A percentile compares a stretch with the other conserved stretches of the same genome.
These are phyloP conservation scores for Myocastor coypus DNA, from an alignment of 2,113 vertebrate species.

Conservation along the genomic window DNA sequence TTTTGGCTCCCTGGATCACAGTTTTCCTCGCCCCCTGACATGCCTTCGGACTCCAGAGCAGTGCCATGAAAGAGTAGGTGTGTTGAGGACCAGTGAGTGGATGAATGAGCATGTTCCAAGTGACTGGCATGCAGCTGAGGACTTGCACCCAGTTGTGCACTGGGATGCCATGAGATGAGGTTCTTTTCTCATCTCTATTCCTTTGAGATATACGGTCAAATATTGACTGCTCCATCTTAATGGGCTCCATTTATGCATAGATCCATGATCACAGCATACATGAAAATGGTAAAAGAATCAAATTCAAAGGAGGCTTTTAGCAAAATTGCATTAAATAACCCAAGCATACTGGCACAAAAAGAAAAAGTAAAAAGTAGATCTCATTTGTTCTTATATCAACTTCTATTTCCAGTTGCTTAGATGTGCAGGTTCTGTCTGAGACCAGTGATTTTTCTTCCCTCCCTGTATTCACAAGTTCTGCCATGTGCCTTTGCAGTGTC, in stretches of 20 bases:
- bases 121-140: background rate
- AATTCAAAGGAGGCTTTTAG: background rate
- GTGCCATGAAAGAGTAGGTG: background rate
- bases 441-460: rapidly evolving
- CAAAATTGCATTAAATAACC: background rate
- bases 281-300: background rate
- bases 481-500: background rate
- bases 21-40: background rate
- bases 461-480: background rate
- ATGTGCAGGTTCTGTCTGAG: background rate
- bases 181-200: background rate
- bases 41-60: background rate
- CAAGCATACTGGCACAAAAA: background rate
- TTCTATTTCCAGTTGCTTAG: background rate
- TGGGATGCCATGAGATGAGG: rapidly evolving
- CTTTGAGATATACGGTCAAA: too few species aligned
- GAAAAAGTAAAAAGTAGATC: background rate
- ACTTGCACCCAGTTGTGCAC: too few species aligned
- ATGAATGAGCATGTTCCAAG: rapidly evolving
- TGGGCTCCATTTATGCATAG: rapidly evolving
- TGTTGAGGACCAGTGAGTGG: background rate
- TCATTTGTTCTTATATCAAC: background rate
- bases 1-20: background rate
- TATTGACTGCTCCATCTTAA: background rate
- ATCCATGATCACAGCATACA: background rate